These are phyloP conservation scores for Lithosia quadra DNA, from an alignment of 2,888 invertebrate genomes.

Conservation along the genomic window DNA sequence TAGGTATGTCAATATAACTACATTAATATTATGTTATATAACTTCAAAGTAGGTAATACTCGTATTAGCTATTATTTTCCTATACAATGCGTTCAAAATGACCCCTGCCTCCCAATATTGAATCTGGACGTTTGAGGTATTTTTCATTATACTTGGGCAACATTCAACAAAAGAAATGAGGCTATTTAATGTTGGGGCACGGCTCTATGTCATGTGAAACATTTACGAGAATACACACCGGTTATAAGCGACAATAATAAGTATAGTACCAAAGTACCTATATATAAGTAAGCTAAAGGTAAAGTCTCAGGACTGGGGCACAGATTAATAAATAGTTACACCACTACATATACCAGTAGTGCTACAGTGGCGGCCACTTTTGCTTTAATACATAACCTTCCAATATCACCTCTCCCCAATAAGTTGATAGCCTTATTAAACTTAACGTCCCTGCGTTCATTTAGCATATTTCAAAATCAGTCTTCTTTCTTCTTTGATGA, in stretches of 20 bases:
- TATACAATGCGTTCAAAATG: slow-evolving; percentile 49
- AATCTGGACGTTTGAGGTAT: slow-evolving; percentile 67
- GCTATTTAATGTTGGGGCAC: slow-evolving; percentile 60
- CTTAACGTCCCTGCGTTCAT: slow-evolving; percentile 39
- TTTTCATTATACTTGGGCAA: slow-evolving; percentile 68
- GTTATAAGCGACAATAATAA: too few species aligned
- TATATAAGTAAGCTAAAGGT: too few species aligned
- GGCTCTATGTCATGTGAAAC: slow-evolving; percentile 66
- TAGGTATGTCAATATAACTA: too few species aligned
- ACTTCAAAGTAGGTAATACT: neutral
- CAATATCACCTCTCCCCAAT: slow-evolving; percentile 14
- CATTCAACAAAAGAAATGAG: slow-evolving; percentile 74
- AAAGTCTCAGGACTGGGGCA: too few species aligned
- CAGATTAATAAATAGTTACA: too few species aligned
- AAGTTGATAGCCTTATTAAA: slow-evolving; percentile 33
- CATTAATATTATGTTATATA: neutral
- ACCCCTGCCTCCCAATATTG: slow-evolving; percentile 57
- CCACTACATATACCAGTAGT: too few species aligned
- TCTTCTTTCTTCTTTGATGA: slow-evolving; percentile 44
- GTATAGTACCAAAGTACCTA: too few species aligned
- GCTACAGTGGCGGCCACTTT: too few species aligned
- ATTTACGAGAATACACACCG: slow-evolving; percentile 72
- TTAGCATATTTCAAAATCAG: slow-evolving; percentile 32
- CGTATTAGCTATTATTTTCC: slow-evolving; percentile 51
- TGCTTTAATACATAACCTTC: neutral